Evolutionary conservation across 2,113 vertebrate species (phyloP).

Genomic region (Lethenteron reissneri): DNA sequence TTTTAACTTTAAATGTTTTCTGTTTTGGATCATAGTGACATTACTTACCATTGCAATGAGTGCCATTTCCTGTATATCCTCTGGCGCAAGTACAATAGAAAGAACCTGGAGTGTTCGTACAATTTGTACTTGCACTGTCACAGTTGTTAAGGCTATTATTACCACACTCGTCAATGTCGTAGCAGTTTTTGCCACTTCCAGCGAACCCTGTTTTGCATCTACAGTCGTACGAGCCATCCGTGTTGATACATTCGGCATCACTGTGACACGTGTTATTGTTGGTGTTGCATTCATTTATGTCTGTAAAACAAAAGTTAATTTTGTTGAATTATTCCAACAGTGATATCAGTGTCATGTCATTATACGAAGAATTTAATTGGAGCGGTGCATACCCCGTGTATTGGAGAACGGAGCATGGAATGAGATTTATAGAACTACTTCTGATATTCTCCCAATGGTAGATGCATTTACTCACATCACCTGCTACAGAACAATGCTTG

Average conservation of each 20-base stretch:
- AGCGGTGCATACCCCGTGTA: no score
- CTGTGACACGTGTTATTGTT: neutral
- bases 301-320: neutral
- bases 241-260: constrained; percentile 5
- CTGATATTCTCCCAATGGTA: no score
- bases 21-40: no score
- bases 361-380: no score
- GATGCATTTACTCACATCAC: no score
- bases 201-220: constrained; percentile 6
- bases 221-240: constrained; percentile 2
- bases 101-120: neutral
- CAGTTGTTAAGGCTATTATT: constrained; percentile 2
- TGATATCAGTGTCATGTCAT: no score
- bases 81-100: neutral
- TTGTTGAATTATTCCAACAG: no score
- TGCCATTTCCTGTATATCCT: constrained; percentile 7
- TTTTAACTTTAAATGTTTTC: no score
- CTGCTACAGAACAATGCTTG: no score
- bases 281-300: constrained; percentile 6
- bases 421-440: no score
- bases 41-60: constrained; percentile 6
- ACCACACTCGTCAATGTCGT: constrained; percentile 8
- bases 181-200: neutral
- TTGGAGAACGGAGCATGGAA: no score
- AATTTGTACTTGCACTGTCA: neutral